These are phyloP conservation scores for Cremastobaeus sp. DNA, from an alignment of 2,888 invertebrate species.

Conservation along the genomic window DNA sequence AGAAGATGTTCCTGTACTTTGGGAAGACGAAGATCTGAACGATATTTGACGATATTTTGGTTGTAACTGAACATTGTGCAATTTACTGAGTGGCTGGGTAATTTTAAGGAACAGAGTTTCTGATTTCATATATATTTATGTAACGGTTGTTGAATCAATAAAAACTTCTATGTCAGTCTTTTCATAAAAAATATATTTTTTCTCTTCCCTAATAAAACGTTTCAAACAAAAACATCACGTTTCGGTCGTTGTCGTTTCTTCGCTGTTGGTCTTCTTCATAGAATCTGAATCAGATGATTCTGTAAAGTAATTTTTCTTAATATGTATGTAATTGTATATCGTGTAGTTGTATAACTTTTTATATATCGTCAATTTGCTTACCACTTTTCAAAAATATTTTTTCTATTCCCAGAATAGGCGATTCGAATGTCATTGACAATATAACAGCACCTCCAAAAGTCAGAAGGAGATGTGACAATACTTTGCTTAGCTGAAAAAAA, in stretches of 20 bases:
- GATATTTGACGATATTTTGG: constrained; percentile 25
- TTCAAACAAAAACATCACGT: constrained; percentile 42
- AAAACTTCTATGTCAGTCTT: constrained; percentile 42
- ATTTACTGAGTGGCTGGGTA: constrained; percentile 13
- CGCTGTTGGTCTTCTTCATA: constrained; percentile 64
- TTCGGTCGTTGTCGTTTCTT: constrained; percentile 64
- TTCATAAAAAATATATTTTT: constrained; percentile 52
- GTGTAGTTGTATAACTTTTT: constrained; percentile 4
- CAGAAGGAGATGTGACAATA: constrained; percentile 81
- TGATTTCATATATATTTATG: constrained; percentile 31
- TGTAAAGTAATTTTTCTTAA: constrained; percentile 41
- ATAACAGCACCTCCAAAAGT: constrained; percentile 83
- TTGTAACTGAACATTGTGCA: no score
- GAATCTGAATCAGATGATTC: constrained; percentile 53
- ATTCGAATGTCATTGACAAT: constrained; percentile 84
- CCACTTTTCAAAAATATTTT: constrained; percentile 82
- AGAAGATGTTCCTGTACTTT: constrained; percentile 67
- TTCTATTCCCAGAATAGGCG: constrained; percentile 85
- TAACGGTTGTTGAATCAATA: constrained; percentile 28
- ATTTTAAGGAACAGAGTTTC: constrained; percentile 3
- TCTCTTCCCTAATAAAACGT: background rate
- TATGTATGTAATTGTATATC: no score
- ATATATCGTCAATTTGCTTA: constrained; percentile 64
- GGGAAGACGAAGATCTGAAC: constrained; percentile 66
- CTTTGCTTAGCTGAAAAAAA: constrained; percentile 81